Base-by-base conservation (phyloP, 2,888 invertebrate genomes). In the Drosophila prolongata region DNA sequence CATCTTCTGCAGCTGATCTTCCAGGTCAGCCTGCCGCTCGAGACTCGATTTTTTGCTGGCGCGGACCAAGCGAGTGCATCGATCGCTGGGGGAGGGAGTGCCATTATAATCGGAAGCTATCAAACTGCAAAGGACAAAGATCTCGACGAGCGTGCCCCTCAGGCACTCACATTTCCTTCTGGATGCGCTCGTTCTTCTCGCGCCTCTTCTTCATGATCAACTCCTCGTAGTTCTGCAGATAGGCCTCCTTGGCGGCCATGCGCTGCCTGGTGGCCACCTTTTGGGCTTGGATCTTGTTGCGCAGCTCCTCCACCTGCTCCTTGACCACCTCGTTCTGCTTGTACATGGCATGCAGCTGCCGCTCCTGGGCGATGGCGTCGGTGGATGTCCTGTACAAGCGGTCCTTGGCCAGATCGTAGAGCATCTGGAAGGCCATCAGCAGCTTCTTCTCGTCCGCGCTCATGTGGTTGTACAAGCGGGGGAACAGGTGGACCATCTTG, bases 11-110 rank as follows among this genome's bases (percentile, higher is more conserved):
- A 91, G 49, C 19, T 89, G 79, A 11, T 84, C 79, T 4, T 62
- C 67, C 5, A 91, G 59, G 1, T 84, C 85, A 10, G 79, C 67
- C 58, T 90, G 89, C 9, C 75, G 88, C 0, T 75, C 59, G 4
- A 77, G 14, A 49, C 91, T 90, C 1, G 64, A 49, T 14, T 72
- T 73, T 19, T 76, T 77, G 24, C 85, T 84, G 1, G 74, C 67
- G 14, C 71, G 75, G 38, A 90, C 80, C 13, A 53, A 66, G 5
- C 79, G 79, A 27, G 74, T 76, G 0, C 85, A 87, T 11, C 77
- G 78, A 0, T 80, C 79, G 14, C 92, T 92, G 35, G 3, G 71
- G 52, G n/a, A 5, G 2, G 9, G 3, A 24, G 24, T 24, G 0
- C 24, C 24, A 24, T 24, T 24, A 24, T 24, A 8, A 30, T 30